Evolutionary conservation across 2,888 invertebrate genomes (phyloP).

Genomic region (Erebia ligea): DNA sequence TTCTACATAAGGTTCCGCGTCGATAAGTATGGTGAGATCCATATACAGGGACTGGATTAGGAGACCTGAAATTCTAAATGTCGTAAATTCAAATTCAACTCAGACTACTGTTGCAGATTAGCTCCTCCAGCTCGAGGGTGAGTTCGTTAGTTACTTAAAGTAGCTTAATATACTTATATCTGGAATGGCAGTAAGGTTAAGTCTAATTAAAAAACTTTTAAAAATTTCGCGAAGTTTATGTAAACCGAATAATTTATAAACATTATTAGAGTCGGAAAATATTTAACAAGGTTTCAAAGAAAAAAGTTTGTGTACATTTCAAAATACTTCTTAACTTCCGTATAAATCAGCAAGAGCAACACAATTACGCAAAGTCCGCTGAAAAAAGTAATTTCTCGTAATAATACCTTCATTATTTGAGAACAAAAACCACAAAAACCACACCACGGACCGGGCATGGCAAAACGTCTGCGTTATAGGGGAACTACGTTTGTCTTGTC

Average conservation of each 20-base stretch:
- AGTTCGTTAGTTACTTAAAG: too few relatives aligned
- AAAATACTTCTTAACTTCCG: not conserved
- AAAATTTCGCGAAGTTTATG: not conserved
- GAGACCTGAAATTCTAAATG: too few relatives aligned
- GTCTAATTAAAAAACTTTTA: not conserved
- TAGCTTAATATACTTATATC: too few relatives aligned
- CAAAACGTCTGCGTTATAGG: too few relatives aligned
- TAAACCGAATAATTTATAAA: not conserved
- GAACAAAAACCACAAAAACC: too few relatives aligned
- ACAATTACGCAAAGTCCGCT: constrained; percentile 17
- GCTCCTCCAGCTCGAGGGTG: not conserved
- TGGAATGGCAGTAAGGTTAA: not conserved
- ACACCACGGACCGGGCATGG: too few relatives aligned
- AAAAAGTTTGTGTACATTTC: not conserved
- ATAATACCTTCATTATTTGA: constrained; percentile 1
- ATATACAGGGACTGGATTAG: too few relatives aligned
- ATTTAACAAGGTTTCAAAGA: not conserved
- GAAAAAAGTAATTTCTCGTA: constrained; percentile 26
- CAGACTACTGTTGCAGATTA: too few relatives aligned
- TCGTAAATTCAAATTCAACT: too few relatives aligned
- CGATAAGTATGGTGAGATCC: too few relatives aligned
- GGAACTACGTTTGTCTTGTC: too few relatives aligned
- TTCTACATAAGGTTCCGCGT: too few relatives aligned
- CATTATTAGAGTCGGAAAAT: not conserved
- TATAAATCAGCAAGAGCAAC: not conserved